Conservation (phyloP, 2,888 invertebrate genomes). For the Calliphora vomitoria region DNA sequence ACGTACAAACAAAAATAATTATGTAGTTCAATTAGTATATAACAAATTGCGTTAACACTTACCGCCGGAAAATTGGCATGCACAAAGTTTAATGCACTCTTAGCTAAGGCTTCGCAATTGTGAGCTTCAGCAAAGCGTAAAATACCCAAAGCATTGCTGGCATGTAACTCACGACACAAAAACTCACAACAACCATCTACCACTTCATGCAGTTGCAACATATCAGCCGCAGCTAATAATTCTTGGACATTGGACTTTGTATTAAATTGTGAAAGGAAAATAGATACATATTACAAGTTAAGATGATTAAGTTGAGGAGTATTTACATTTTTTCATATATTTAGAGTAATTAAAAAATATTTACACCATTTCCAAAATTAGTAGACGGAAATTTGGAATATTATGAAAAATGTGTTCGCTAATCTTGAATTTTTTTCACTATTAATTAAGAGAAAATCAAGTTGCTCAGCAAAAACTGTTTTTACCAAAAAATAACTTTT, state of each 20-base stretch:
- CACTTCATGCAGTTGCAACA: constrained; percentile 94
- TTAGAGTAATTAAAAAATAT: not conserved
- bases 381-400: too few species aligned
- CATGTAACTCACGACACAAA: constrained; percentile 92
- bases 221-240: constrained; percentile 94
- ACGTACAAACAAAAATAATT: not conserved
- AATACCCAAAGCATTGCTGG: constrained; percentile 95
- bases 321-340: too few species aligned
- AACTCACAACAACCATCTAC: constrained; percentile 94
- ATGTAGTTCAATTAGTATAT: not conserved
- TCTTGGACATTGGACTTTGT: constrained; percentile 92
- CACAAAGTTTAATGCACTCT: constrained; percentile 92
- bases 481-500: too few species aligned
- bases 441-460: too few species aligned
- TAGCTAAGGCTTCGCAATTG: constrained; percentile 91
- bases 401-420: too few species aligned
- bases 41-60: constrained; percentile 85
- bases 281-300: not conserved
- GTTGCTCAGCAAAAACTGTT: too few species aligned
- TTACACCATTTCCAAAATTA: not conserved
- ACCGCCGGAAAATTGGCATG: constrained; percentile 92
- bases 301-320: not conserved
- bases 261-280: constrained; percentile 6
- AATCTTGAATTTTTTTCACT: too few species aligned
- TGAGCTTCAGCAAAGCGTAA: constrained; percentile 96